phyloP scores from a whole-genome alignment of 2,797 vertebrate species.

The Gallinago nigripennis region DNA sequence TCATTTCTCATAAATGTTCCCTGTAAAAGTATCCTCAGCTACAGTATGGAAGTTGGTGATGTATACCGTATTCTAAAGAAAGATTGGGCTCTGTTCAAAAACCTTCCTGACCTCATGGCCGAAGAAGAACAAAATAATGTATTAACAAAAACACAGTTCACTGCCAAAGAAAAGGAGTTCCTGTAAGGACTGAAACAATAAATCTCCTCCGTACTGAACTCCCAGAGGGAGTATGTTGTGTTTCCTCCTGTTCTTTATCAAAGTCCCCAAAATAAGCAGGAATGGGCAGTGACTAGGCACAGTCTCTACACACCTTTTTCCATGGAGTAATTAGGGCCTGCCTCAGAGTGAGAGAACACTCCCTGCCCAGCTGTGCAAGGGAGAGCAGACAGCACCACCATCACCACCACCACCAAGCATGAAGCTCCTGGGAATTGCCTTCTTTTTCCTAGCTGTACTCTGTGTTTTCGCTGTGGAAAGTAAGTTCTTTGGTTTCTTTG shows the following conservation, averaged over 20 bases:
- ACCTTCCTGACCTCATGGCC: conserved; percentile 69
- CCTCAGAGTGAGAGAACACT: conserved; percentile 43
- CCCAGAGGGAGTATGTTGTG: conserved; percentile 84
- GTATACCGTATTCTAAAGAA: conserved; percentile 54
- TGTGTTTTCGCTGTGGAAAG: conserved; percentile 38
- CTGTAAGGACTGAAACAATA: conserved; percentile 84
- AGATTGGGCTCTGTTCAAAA: conserved; percentile 65
- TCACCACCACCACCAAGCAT: conserved; percentile 69
- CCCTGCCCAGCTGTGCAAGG: conserved; percentile 37
- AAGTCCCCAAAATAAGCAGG: conserved; percentile 88
- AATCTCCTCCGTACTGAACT: conserved; percentile 82
- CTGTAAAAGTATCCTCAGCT: conserved; percentile 4
- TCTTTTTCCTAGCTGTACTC: conserved; percentile 68
- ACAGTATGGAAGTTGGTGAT: conserved; percentile 15
- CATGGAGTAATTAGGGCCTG: conserved; percentile 71
- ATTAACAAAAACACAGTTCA: conserved; percentile 79
- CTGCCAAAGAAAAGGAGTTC: conserved; percentile 83
- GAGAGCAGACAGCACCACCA: conserved; percentile 27
- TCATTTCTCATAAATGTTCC: not conserved
- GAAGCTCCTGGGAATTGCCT: conserved; percentile 67
- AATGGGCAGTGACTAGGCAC: conserved; percentile 72
- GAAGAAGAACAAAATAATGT: conserved; percentile 79
- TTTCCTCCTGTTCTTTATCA: conserved; percentile 91
- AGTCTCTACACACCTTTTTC: conserved; percentile 78
- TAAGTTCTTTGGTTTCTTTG: conserved; percentile 54